phyloP scores from a whole-genome alignment of 1,140 invertebrate species.

The Euschistus heros region DNA sequence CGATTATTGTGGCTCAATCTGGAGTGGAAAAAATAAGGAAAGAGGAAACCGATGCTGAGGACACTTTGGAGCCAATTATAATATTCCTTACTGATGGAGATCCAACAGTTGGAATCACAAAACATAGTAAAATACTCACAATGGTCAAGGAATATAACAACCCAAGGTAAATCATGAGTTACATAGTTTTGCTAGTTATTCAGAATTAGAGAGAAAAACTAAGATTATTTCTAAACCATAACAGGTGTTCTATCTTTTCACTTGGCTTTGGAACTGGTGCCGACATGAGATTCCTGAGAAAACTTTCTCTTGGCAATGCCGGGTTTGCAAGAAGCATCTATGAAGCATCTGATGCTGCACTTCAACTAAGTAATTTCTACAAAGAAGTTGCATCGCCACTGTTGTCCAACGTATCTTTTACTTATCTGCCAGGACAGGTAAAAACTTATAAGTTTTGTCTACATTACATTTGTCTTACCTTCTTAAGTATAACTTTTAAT shows the following conservation, averaged over 20 bases:
- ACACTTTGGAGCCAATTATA: slow-evolving; percentile 46
- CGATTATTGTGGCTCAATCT: slow-evolving; percentile 41
- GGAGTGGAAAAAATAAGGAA: slow-evolving; percentile 28
- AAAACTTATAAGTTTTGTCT: too few species aligned
- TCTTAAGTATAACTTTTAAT: too few species aligned
- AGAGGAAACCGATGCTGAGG: neutral
- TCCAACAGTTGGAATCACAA: slow-evolving; percentile 49
- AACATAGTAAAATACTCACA: slow-evolving; percentile 42
- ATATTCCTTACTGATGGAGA: slow-evolving; percentile 68
- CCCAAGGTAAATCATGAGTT: slow-evolving; percentile 17
- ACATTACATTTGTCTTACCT: too few species aligned
- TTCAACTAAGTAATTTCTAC: slow-evolving; percentile 61
- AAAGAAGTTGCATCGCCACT: slow-evolving; percentile 57
- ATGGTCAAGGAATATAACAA: slow-evolving; percentile 27
- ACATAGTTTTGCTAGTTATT: too few species aligned
- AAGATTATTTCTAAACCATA: too few species aligned
- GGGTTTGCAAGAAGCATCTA: slow-evolving; percentile 63
- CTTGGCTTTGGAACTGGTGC: slow-evolving; percentile 62
- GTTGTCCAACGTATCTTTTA: slow-evolving; percentile 52
- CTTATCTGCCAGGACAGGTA: slow-evolving; percentile 44
- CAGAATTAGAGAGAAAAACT: too few species aligned
- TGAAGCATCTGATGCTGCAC: slow-evolving; percentile 54
- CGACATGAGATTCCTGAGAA: slow-evolving; percentile 52
- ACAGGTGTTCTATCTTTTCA: slow-evolving; percentile 41
- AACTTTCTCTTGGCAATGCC: slow-evolving; percentile 50